A percentile compares a stretch with the other conserved stretches of the same genome.
phyloP scores from a whole-genome alignment of 1,140 invertebrate species.

The Hypothenemus hampei region DNA sequence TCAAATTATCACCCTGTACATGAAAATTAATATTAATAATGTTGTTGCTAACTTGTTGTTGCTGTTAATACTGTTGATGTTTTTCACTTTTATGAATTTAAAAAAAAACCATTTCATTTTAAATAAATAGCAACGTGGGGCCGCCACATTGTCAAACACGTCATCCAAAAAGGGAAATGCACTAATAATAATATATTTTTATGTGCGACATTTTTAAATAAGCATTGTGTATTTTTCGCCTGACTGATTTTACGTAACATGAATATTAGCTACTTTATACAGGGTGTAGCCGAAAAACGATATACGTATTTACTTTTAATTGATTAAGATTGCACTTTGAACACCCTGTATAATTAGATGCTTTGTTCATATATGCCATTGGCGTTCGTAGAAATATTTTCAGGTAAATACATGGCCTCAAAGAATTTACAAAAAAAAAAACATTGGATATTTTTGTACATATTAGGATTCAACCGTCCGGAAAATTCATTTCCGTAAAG shows the following conservation, averaged over 20 bases:
- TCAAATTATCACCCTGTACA: too few species aligned
- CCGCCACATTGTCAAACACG: not conserved
- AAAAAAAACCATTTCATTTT: not conserved
- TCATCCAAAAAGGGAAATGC: slow-evolving; percentile 12
- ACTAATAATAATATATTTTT: not conserved
- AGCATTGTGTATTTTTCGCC: slow-evolving; percentile 20
- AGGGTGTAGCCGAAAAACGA: not conserved
- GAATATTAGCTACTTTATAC: not conserved
- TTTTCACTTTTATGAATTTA: slow-evolving; percentile 19
- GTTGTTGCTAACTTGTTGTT: slow-evolving; percentile 28
- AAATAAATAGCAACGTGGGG: too few species aligned
- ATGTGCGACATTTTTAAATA: not conserved
- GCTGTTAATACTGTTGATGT: slow-evolving; percentile 28
- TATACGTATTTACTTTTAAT: not conserved
- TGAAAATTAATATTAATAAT: too few species aligned
- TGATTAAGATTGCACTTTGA: not conserved
- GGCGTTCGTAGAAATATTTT: too few species aligned
- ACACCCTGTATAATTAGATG: slow-evolving; percentile 6
- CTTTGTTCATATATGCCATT: not conserved
- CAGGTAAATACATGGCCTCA: too few species aligned
- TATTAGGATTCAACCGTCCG: too few species aligned
- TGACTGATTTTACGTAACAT: slow-evolving; percentile 20
- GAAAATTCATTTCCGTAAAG: too few species aligned
- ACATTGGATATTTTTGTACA: too few species aligned
- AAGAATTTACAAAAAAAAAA: too few species aligned